These are phyloP conservation scores for Oscheius sp. DNA, from an alignment of 1,140 invertebrate species.

Conservation along the genomic window DNA sequence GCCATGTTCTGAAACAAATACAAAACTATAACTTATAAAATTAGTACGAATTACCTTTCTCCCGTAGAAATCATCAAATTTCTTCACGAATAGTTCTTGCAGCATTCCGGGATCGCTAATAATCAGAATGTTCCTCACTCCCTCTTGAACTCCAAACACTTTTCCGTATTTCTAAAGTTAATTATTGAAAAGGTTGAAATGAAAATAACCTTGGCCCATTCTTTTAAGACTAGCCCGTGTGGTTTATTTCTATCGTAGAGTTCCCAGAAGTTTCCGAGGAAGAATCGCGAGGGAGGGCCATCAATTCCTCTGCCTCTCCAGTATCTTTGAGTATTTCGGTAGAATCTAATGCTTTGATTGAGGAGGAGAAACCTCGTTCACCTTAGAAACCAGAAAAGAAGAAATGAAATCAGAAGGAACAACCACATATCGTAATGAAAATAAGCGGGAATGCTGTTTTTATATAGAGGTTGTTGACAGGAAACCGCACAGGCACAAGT, in stretches of 20 bases:
- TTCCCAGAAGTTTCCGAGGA: constrained; percentile 14
- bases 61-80: constrained; percentile 29
- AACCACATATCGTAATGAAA: no score
- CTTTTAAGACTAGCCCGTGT: neutral
- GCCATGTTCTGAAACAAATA: constrained; percentile 2
- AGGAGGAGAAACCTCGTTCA: no score
- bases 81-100: constrained; percentile 33
- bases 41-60: constrained; percentile 15
- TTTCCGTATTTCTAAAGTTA: constrained; percentile 29
- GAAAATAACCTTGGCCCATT: constrained; percentile 21
- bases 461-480: no score
- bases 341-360: no score
- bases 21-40: neutral
- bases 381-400: no score
- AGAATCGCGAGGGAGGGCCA: constrained; percentile 1
- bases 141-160: constrained; percentile 37
- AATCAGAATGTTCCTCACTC: constrained; percentile 22
- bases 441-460: no score
- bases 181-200: neutral
- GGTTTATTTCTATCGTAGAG: constrained; percentile 11
- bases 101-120: constrained; percentile 35
- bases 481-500: no score
- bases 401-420: no score
- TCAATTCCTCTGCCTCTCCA: constrained; percentile 14
- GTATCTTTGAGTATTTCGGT: no score